Conservation (phyloP, 2,797 vertebrate species). For the Coregonus ussuriensis region DNA sequence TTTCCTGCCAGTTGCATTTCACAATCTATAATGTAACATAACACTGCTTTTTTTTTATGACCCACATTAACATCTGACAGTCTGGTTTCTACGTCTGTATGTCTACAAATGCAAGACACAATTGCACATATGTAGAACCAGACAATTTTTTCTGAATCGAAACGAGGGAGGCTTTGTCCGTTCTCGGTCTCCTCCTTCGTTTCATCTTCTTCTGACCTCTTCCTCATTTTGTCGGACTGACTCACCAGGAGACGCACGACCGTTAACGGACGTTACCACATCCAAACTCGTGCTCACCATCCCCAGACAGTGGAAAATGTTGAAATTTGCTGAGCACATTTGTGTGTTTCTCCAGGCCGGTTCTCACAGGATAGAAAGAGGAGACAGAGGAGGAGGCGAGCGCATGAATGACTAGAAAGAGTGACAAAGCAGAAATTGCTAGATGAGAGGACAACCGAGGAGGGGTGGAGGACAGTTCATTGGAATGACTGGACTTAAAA, state of each 20-base stretch:
- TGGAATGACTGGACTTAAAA: constrained; percentile 50
- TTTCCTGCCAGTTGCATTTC: background rate
- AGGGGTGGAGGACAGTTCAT: constrained; percentile 48
- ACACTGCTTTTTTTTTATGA: background rate
- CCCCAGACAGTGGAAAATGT: constrained; percentile 64
- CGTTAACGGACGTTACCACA: constrained; percentile 70
- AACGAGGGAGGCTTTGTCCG: constrained; percentile 44
- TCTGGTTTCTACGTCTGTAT: background rate
- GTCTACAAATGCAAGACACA: constrained; percentile 27
- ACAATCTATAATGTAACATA: background rate
- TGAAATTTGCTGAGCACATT: constrained; percentile 60
- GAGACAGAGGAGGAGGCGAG: constrained; percentile 51
- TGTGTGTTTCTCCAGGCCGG: constrained; percentile 24
- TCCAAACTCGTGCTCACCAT: constrained; percentile 59
- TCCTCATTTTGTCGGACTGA: constrained; percentile 76
- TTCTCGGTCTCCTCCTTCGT: constrained; percentile 52
- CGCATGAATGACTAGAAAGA: constrained; percentile 68
- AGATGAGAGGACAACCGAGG: constrained; percentile 34
- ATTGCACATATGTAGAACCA: constrained; percentile 33
- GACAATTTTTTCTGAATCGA: constrained; percentile 55
- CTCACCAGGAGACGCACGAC: constrained; percentile 59
- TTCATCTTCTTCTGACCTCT: constrained; percentile 63
- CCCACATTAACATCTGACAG: background rate
- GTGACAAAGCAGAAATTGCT: constrained; percentile 66
- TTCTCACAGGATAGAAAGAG: constrained; percentile 41